Conservation (phyloP, 2,113 vertebrate species). For the Caranx ignobilis region DNA sequence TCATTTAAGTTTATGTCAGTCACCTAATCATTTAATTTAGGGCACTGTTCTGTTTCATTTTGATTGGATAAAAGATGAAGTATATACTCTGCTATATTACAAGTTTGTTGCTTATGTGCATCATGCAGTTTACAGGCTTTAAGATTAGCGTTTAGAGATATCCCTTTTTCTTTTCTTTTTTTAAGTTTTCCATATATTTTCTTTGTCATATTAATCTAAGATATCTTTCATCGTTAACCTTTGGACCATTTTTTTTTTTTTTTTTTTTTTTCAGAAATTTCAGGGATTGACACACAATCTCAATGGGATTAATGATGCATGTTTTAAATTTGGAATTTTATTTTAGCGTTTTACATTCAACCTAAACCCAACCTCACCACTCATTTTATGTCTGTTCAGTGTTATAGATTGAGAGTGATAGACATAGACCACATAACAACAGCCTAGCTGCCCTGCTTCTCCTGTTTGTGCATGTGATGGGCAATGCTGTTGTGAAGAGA, state of each 20-base stretch:
- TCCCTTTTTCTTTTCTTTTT: background rate
- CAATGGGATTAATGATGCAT: background rate
- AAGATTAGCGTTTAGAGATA: background rate
- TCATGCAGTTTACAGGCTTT: background rate
- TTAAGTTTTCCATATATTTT: background rate
- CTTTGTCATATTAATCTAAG: background rate
- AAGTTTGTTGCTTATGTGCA: background rate
- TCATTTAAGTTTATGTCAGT: background rate
- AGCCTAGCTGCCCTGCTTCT: background rate
- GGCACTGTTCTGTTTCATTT: background rate
- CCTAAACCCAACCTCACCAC: background rate
- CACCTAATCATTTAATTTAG: background rate
- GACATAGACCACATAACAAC: background rate
- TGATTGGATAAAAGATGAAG: background rate
- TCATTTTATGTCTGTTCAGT: background rate
- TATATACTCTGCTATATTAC: background rate
- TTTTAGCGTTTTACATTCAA: background rate
- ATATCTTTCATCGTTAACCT: background rate
- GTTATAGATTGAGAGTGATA: background rate
- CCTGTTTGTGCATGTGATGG: slow-evolving; percentile 38
- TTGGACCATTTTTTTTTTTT: slow-evolving; percentile 10
- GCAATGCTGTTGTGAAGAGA: slow-evolving; percentile 30
- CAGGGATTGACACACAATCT: background rate
- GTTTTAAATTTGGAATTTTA: background rate
- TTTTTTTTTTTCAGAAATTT: background rate